Evolutionary conservation across 2,888 invertebrate species (phyloP), one percentile per base, ranked within the genome.

Genomic region (Eilema depressum): DNA sequence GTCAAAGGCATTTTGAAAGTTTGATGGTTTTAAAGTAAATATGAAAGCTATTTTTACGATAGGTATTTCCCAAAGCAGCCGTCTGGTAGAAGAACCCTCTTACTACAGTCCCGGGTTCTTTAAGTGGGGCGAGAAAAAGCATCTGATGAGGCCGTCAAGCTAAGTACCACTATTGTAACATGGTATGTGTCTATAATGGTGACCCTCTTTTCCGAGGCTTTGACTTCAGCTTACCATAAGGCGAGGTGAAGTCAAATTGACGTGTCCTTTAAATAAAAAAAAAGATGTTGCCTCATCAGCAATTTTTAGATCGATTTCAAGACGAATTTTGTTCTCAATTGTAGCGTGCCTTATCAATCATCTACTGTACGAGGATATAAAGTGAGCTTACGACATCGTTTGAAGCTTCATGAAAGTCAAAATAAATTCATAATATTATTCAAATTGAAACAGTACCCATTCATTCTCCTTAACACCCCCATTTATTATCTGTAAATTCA

Each of bases 401-500:
- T 7, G 17, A 59, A 26, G 59, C 17, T 26, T 26, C 17, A 26
- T n/a, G 53, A n/a, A 53, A 53, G 53, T 53, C n/a, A 53, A 53
- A 53, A 53, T 53, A 53, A n/a, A 61, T 61, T 61, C 10, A 47
- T 26, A 47, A 64, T 53, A 17, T 47, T 25, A 37, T 63, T 28
- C 28, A 47, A 63, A 20, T 63, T 63, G 20, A 25, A 41, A 63
- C 63, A 10, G 33, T 63, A 2, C 53, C 53, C 53, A 53, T 61
- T 61, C n/a, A 61, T 61, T 53, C 47, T 62, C 53, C 61, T 71
- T 66, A 66, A 37, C 30, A 11, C 41, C 66, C 20, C 17, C 57
- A 47, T 62, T 66, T 26, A 62, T 63, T 62, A 75, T 10, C 17
- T 33, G 70, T 66, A 41, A 74, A 70, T 81, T 71, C 65, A 75